Conservation (phyloP, 2,888 invertebrate genomes). For the Pollenia amentaria region DNA sequence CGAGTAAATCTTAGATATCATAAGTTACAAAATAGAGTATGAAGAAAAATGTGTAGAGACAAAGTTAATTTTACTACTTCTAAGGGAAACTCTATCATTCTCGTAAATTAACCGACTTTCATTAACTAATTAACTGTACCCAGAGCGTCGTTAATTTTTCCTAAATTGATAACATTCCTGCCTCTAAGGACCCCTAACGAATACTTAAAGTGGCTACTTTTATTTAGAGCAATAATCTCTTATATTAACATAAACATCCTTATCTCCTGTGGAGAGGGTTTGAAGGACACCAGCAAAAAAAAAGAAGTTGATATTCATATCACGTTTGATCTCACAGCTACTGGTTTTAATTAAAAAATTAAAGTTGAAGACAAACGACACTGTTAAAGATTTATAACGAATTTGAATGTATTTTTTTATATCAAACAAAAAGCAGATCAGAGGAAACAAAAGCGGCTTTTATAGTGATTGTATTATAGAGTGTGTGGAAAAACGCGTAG, state of each 20-base stretch:
- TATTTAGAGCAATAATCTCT: constrained; percentile 21
- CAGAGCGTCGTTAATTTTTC: neutral
- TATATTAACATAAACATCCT: constrained; percentile 37
- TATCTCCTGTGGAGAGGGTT: constrained; percentile 37
- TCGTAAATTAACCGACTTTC: constrained; percentile 10
- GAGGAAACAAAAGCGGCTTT: constrained; percentile 41
- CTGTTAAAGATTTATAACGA: constrained; percentile 68
- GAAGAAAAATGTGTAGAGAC: too few relatives aligned
- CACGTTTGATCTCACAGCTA: constrained; percentile 58
- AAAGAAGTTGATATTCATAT: constrained; percentile 52
- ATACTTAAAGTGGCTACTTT: constrained; percentile 47
- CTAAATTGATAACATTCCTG: constrained; percentile 11
- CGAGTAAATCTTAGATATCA: too few relatives aligned
- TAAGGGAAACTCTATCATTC: too few relatives aligned
- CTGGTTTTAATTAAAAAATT: constrained; percentile 67
- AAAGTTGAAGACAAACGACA: constrained; percentile 61
- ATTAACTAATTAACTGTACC: constrained; percentile 28
- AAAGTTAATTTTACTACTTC: too few relatives aligned
- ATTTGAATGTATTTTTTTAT: constrained; percentile 45
- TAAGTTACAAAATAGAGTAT: too few relatives aligned
- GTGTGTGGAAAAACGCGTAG: constrained; percentile 58
- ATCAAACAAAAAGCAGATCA: constrained; percentile 53
- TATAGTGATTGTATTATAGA: constrained; percentile 29
- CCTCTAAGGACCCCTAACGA: neutral
- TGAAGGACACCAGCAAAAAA: neutral